phyloP scores from a whole-genome alignment of 2,113 vertebrate genomes.

The Thalassarche chlororhynchos region DNA sequence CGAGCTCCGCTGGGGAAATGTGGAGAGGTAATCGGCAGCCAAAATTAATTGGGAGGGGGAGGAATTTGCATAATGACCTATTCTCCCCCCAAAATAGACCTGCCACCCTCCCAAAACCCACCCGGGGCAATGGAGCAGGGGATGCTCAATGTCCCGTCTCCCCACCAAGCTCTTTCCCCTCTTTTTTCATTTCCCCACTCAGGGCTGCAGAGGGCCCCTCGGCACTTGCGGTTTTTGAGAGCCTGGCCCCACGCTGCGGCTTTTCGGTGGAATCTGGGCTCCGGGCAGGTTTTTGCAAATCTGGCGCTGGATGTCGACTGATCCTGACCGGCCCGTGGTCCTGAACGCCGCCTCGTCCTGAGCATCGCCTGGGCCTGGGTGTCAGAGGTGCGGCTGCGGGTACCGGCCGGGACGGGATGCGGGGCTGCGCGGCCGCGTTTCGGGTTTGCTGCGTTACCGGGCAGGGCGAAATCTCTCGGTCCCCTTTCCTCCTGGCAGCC shows the following conservation, averaged over 20 bases:
- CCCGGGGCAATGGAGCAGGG: fast-evolving
- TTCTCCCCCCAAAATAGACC: neutral
- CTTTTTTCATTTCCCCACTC: neutral
- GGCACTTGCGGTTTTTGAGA: fast-evolving
- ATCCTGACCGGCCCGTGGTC: neutral
- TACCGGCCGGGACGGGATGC: fast-evolving
- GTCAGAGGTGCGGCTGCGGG: neutral
- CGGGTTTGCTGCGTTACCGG: fast-evolving
- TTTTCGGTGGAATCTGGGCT: neutral
- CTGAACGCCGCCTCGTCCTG: fast-evolving
- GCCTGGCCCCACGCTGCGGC: neutral
- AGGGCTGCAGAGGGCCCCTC: neutral
- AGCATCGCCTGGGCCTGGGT: neutral
- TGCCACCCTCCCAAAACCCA: neutral
- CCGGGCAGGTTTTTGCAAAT: fast-evolving
- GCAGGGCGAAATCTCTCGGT: fast-evolving
- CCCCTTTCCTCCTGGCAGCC: neutral
- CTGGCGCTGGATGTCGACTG: fast-evolving
- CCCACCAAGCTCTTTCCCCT: too few species aligned
- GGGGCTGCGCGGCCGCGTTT: fast-evolving
- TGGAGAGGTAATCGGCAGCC: neutral
- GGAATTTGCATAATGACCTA: too few species aligned
- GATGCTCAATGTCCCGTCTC: fast-evolving
- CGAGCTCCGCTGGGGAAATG: neutral
- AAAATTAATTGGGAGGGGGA: fast-evolving